Base-by-base conservation (phyloP, 2,113 vertebrate genomes). In the Xenopus borealis region DNA sequence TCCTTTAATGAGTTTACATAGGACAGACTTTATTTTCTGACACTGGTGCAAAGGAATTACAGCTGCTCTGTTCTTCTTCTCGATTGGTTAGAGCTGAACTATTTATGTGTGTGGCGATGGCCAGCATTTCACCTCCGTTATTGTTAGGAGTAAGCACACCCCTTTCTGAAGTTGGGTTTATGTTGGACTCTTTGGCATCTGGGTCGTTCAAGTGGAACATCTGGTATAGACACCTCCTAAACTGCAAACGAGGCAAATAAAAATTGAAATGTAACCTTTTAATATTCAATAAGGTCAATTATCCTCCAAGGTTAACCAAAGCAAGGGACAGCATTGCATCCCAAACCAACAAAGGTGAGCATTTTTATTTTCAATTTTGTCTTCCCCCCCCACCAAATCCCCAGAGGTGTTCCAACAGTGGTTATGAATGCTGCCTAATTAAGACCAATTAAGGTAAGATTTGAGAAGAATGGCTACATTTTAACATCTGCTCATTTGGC, bases 151-250 rank as follows among this genome's bases (percentile, higher is more conserved):
- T 86, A 0, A 84, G 78, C 18, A 69, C 80, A 1, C 77, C 88
- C 55, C 85, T 85, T 27, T 92, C 88, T 17, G 89, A 84, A 33
- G 89, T 80, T 9, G 79, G 85, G 72, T 92, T 92, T 66, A 79
- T 0, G 47, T 88, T 87, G 72, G 81, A 79, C 10, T 91, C 89
- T 0, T 70, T 73, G 13, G 82, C 64, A 47, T 72, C 76, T 17
- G 16, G 65, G 55, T 50, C 69, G 20, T 62, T 76, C 76, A 91
- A 93, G 14, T 81, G 86, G 75, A 93, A 90, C 81, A 94, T 87
- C 79, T 93, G 88, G 75, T 92, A 83, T 58, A 95, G 82, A 82
- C 94, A 95, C 79, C 89, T 93, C 72, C 91, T 90, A 84, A 96
- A 96, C 95, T 96, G 81, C 14, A 82, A 85, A 79, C 72, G 79